Evolutionary conservation across 2,113 vertebrate genomes (phyloP).

Genomic region (Misgurnus anguillicaudatus): DNA sequence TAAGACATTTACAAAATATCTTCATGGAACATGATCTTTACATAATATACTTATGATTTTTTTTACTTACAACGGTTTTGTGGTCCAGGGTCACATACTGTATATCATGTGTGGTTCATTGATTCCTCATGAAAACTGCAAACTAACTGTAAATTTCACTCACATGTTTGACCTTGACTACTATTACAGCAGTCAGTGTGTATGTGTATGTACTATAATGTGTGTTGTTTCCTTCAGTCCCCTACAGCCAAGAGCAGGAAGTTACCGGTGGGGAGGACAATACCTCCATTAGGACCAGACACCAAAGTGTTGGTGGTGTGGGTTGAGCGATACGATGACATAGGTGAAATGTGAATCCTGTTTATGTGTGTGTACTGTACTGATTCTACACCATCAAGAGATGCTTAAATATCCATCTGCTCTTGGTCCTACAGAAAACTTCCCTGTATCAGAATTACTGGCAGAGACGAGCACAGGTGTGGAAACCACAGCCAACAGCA

Average conservation of each 20-base stretch:
- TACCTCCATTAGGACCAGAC: constrained; percentile 86
- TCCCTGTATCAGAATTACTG: constrained; percentile 83
- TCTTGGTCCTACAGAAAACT: constrained; percentile 77
- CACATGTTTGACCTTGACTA: constrained; percentile 19
- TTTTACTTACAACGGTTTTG: too few relatives aligned
- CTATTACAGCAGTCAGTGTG: neutral
- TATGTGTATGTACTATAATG: neutral
- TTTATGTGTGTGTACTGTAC: neutral
- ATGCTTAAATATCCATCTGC: neutral
- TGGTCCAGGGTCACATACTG: too few relatives aligned
- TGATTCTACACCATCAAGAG: neutral
- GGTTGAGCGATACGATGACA: constrained; percentile 90
- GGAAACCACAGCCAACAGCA: constrained; percentile 83
- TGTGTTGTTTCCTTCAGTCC: constrained; percentile 67
- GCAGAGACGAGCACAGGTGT: constrained; percentile 87
- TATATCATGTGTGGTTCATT: too few relatives aligned
- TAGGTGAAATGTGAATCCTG: constrained; percentile 71
- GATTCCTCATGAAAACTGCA: neutral
- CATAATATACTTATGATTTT: too few relatives aligned
- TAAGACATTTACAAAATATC: too few relatives aligned
- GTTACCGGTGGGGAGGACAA: constrained; percentile 77
- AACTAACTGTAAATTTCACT: constrained; percentile 6
- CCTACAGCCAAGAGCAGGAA: constrained; percentile 83
- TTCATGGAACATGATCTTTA: too few relatives aligned
- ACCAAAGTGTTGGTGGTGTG: constrained; percentile 89